phyloP scores from a whole-genome alignment of 2,888 invertebrate species.

The Watsonalla binaria region DNA sequence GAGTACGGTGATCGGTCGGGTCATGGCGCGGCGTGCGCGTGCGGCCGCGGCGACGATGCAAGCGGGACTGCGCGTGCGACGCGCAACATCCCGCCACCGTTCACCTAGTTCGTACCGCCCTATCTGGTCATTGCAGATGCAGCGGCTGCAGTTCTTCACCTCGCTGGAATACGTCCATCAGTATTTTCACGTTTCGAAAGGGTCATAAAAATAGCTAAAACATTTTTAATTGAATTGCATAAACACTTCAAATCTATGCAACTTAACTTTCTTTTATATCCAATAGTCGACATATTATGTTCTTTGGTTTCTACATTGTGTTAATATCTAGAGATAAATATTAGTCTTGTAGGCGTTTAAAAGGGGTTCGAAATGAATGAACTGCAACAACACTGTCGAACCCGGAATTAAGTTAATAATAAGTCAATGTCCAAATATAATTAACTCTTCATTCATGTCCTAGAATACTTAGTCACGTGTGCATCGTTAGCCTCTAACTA shows the following conservation, averaged over 20 bases:
- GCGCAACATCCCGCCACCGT: slow-evolving; percentile 45
- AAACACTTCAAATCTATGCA: too few species aligned
- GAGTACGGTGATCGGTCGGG: slow-evolving; percentile 54
- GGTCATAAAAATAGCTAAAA: neutral
- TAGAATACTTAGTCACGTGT: slow-evolving; percentile 6
- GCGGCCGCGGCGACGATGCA: slow-evolving; percentile 66
- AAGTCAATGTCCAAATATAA: neutral
- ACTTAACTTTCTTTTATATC: too few species aligned
- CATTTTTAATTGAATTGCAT: too few species aligned
- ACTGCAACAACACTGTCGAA: too few species aligned
- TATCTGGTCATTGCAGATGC: slow-evolving; percentile 45
- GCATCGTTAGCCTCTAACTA: slow-evolving; percentile 9
- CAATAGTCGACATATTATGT: too few species aligned
- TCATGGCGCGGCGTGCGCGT: slow-evolving; percentile 69
- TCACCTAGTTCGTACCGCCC: slow-evolving; percentile 53
- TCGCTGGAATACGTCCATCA: neutral
- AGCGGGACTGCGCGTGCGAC: slow-evolving; percentile 72
- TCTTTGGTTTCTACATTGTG: too few species aligned
- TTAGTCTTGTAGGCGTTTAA: too few species aligned
- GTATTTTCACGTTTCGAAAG: neutral
- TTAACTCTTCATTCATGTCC: neutral
- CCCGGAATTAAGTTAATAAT: too few species aligned
- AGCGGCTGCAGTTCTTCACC: slow-evolving; percentile 32
- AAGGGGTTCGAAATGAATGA: too few species aligned
- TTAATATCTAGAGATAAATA: too few species aligned